Conservation (phyloP, 2,113 vertebrate species). For the Tetraodon nigroviridis region DNA sequence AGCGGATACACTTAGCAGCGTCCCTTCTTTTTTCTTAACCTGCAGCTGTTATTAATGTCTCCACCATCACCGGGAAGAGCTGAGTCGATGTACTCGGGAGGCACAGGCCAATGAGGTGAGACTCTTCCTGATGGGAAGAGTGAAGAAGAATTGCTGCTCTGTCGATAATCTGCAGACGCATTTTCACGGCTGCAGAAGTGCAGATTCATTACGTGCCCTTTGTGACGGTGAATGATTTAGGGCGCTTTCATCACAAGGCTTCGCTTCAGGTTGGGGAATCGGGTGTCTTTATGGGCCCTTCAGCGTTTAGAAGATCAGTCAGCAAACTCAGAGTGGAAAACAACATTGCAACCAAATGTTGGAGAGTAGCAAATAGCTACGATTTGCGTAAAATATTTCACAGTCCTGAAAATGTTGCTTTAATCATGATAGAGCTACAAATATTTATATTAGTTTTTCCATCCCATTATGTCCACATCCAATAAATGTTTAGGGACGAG, state of each 20-base stretch:
- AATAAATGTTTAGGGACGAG: too few species aligned
- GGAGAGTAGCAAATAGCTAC: too few species aligned
- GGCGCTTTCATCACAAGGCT: too few species aligned
- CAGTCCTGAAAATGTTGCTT: too few species aligned
- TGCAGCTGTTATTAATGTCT: slow-evolving; percentile 33
- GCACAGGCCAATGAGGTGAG: slow-evolving; percentile 18
- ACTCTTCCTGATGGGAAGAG: slow-evolving; percentile 28
- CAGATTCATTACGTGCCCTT: background rate
- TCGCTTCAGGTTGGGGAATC: background rate
- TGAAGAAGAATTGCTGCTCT: slow-evolving; percentile 13
- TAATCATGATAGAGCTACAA: too few species aligned
- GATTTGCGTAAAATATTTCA: background rate
- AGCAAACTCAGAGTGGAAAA: slow-evolving; percentile 16
- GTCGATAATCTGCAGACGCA: slow-evolving; percentile 13
- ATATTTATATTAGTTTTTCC: too few species aligned
- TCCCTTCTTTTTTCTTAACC: slow-evolving; percentile 26
- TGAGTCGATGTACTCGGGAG: slow-evolving; percentile 21
- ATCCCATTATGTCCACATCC: too few species aligned
- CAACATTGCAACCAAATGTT: slow-evolving; percentile 24
- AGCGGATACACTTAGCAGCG: slow-evolving; percentile 10
- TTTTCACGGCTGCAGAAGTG: slow-evolving; percentile 3
- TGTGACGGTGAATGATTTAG: slow-evolving; percentile 1
- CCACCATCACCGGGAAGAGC: slow-evolving; percentile 12
- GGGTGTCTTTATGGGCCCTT: background rate
- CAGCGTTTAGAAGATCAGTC: slow-evolving; percentile 39